phyloP scores from a whole-genome alignment of 2,888 invertebrate genomes.

The Agrotis ipsilon region DNA sequence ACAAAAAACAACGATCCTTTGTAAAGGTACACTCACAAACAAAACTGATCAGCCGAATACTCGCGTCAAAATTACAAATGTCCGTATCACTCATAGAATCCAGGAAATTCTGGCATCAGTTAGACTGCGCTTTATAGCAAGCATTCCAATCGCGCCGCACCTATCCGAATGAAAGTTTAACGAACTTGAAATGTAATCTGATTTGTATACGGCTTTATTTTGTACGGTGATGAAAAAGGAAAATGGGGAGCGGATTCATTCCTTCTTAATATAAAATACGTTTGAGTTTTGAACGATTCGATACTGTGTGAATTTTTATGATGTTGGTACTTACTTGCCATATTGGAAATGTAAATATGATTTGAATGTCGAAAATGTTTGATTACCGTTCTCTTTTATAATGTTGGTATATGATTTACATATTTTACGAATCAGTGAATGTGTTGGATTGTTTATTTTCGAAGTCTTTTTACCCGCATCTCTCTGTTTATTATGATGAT shows the following conservation, averaged over 20 bases:
- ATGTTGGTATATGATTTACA: slow-evolving; percentile 39
- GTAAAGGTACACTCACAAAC: slow-evolving; percentile 1
- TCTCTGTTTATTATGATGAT: slow-evolving; percentile 4
- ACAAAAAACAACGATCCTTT: not conserved
- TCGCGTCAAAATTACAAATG: slow-evolving; percentile 34
- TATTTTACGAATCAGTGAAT: slow-evolving; percentile 23
- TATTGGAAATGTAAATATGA: slow-evolving; percentile 43
- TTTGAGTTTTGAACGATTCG: slow-evolving; percentile 50
- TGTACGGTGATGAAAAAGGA: slow-evolving; percentile 61
- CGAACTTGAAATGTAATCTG: slow-evolving; percentile 83
- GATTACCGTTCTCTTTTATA: slow-evolving; percentile 25
- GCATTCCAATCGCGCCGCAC: slow-evolving; percentile 77
- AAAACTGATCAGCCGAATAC: slow-evolving; percentile 8
- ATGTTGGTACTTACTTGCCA: slow-evolving; percentile 17
- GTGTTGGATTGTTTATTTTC: slow-evolving; percentile 9
- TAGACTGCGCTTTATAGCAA: slow-evolving; percentile 67
- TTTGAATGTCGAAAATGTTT: slow-evolving; percentile 43
- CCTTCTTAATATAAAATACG: slow-evolving; percentile 53
- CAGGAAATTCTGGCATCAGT: slow-evolving; percentile 47
- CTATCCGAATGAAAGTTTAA: slow-evolving; percentile 80
- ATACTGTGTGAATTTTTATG: slow-evolving; percentile 47
- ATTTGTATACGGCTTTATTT: slow-evolving; percentile 79
- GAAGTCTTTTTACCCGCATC: not conserved
- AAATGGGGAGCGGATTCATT: slow-evolving; percentile 47
- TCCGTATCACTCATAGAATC: slow-evolving; percentile 22